Evolutionary conservation across 2,888 invertebrate genomes (phyloP).

Genomic region (Tachina lurida): DNA sequence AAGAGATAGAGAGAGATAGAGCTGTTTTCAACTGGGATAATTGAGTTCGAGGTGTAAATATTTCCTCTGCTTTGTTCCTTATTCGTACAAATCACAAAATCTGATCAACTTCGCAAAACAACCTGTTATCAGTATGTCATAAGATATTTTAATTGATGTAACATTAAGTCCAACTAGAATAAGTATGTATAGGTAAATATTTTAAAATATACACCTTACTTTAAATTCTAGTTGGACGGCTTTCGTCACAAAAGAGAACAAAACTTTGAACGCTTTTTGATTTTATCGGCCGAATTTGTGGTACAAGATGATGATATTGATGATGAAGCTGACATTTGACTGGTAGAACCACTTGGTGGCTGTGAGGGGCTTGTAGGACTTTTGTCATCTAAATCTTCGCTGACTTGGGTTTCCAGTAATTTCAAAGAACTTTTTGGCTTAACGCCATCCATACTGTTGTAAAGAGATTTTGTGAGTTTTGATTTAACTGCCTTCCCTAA

Average conservation of each 20-base stretch:
- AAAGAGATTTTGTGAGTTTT: conserved; percentile 84
- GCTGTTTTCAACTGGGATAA: too few relatives aligned
- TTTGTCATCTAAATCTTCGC: conserved; percentile 81
- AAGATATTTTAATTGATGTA: not conserved
- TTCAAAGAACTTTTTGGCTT: conserved; percentile 81
- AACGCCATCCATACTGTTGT: conserved; percentile 83
- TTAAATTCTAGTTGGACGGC: conserved; percentile 82
- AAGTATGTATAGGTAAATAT: conserved; percentile 69
- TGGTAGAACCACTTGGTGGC: conserved; percentile 71
- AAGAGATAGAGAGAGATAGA: too few relatives aligned
- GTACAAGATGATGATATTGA: conserved; percentile 79
- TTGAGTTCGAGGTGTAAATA: not conserved
- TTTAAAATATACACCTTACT: conserved; percentile 55
- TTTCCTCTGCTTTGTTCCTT: not conserved
- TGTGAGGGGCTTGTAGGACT: conserved; percentile 82
- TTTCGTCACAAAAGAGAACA: conserved; percentile 83
- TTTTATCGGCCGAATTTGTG: conserved; percentile 77
- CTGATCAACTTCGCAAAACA: not conserved
- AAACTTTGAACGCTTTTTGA: conserved; percentile 82
- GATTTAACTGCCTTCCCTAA: conserved; percentile 84
- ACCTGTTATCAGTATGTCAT: not conserved
- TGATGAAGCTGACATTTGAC: conserved; percentile 81
- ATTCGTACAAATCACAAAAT: too few relatives aligned
- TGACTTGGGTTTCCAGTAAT: conserved; percentile 79
- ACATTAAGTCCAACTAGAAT: conserved; percentile 78